Base-by-base conservation (phyloP, 2,888 invertebrate species). In the Seira musarum region DNA sequence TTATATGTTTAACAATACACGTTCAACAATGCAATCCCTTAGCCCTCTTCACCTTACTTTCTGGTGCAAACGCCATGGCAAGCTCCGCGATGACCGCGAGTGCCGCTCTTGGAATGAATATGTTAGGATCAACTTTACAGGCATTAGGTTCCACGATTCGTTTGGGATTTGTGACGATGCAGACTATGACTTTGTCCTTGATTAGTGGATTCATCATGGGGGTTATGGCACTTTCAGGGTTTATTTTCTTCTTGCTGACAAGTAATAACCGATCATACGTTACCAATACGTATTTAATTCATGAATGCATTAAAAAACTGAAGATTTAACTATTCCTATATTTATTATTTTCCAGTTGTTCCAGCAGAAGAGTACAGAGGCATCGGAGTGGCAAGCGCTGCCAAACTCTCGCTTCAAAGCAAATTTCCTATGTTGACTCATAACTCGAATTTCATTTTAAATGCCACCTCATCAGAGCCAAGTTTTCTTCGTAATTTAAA, bases 181-280 rank as follows among this genome's bases (percentile, higher is more conserved):
- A 73, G 19, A 79, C 73, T 19, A 69, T 80, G 72, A n/a, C 65
- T 1, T n/a, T 74, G 25, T 17, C 68, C 5, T 17, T 80, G 1
- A 25, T 80, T 63, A 73, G 72, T 60, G 82, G 82, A 25, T 80
- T 82, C 53, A 63, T 80, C 0, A 71, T 82, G 72, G 82, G 82
- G 24, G 67, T 72, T 3, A n/a, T 82, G 10, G 75, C 73, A 1
- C 19, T 82, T 1, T 24, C 71, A 1, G 68, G 68, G 1, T 72
- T 80, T 35, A 63, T 82, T 1, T 3, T 80, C 15, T 76, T 82
- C 15, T 67, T 82, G 60, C 40, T 82, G 80, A 79, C 80, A 17
- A 60, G 82, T 82, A 24, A 72, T n/a, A n/a, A n/a, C n/a, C n/a
- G n/a, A n/a, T n/a, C n/a, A n/a, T n/a, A n/a, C n/a, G n/a, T n/a